Base-by-base conservation (phyloP, 1,140 invertebrate genomes). In the Neuroterus valhalla region DNA sequence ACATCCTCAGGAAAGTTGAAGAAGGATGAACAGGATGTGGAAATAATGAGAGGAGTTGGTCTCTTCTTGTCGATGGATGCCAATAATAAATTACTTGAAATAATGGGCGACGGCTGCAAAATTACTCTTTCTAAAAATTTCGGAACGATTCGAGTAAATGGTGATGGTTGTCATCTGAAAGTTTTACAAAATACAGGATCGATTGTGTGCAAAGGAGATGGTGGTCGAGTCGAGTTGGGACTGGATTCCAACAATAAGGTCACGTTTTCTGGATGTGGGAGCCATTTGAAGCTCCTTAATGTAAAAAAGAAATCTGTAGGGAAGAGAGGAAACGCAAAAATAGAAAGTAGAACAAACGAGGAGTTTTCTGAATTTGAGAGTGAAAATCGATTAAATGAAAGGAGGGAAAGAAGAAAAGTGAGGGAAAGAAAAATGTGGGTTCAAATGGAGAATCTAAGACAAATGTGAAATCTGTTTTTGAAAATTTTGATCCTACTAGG, bases 121-220 rank as follows among this genome's bases (percentile, higher is more conserved):
- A 66, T 89, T 0, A 79, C 43, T 0, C n/a, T 89, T 43, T 21
- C 44, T 0, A 79, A 71, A 6, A 89, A 89, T 31, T 73, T 45
- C 1, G 87, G 86, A 0, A 79, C 70, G 10, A 75, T 89, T 2
- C 80, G 79, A 0, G 72, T 89, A 0, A 73, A 81, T 10, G 88
- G 88, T 0, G 88, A 89, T n/a, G 88, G 87, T 0, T 87, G 85
- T 31, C 43, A 77, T 0, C 26, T 89, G 44, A 78, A 71, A 15
- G 80, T 88, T 21, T 70, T 43, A 0, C 74, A 74, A 1, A 89
- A 88, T 55, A 26, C 72, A n/a, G 87, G 88, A 0, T 72, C 79
- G 14, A 85, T 88, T 10, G 81, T 84, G 44, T 88, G 87, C 43
- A 75, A n/a, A 0, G 88, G 88, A 0, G 88, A 89, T 43, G 86